A percentile compares a stretch with the other conserved stretches of the same genome.
Conservation (phyloP, 2,888 invertebrate species). For the Heterodera filipjevi region DNA sequence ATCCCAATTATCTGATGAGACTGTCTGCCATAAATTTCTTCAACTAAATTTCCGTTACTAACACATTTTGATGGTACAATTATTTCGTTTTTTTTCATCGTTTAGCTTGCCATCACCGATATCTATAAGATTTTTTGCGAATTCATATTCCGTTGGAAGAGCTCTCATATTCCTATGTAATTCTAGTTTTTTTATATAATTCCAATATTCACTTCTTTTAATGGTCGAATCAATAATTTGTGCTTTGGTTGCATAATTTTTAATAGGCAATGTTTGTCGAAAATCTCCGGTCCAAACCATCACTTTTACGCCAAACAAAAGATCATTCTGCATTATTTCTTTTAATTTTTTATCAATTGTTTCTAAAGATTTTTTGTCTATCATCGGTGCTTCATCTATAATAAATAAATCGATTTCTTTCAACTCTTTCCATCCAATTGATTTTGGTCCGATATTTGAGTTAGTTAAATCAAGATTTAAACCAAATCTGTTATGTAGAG, state of each 20-base stretch:
- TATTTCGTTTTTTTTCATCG: conserved; percentile 19
- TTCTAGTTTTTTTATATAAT: background rate
- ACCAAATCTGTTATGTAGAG: conserved; percentile 65
- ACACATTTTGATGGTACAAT: background rate
- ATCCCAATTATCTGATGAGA: background rate
- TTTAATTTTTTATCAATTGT: conserved; percentile 23
- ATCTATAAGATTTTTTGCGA: conserved; percentile 24
- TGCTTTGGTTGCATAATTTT: conserved; percentile 6
- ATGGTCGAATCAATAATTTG: conserved; percentile 30
- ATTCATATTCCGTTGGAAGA: conserved; percentile 11
- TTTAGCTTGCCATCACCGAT: conserved; percentile 27
- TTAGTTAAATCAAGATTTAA: conserved; percentile 1
- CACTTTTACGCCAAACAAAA: conserved; percentile 29
- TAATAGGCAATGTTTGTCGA: conserved; percentile 37
- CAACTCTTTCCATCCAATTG: conserved; percentile 1
- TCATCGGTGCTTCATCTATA: conserved; percentile 38
- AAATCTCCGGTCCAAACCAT: conserved; percentile 38
- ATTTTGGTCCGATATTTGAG: background rate
- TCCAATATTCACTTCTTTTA: conserved; percentile 18
- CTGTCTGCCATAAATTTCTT: conserved; percentile 14
- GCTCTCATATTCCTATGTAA: conserved; percentile 27
- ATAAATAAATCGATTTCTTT: conserved; percentile 29
- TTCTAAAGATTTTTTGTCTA: conserved; percentile 30
- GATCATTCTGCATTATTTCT: conserved; percentile 30
- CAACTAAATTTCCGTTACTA: background rate